Conservation (phyloP, 2,113 vertebrate species). For the Bambusicola thoracicus region DNA sequence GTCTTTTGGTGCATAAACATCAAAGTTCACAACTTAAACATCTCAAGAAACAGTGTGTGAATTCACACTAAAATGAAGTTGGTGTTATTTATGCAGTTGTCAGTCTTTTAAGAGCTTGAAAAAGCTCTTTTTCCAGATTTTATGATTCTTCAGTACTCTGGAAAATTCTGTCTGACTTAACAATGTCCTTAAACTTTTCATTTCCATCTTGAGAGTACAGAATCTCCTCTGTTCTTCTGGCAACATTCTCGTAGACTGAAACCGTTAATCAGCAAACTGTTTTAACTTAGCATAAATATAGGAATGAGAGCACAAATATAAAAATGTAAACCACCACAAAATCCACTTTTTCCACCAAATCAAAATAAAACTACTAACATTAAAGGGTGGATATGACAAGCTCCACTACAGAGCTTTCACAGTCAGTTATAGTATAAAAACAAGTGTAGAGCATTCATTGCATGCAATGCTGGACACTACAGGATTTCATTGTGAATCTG, state of each 20-base stretch:
- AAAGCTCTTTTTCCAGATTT: not conserved
- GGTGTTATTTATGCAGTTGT: not conserved
- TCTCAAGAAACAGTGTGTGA: not conserved
- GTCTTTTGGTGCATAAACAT: not conserved
- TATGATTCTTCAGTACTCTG: not conserved
- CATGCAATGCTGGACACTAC: not conserved
- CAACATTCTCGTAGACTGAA: not conserved
- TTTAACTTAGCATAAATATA: not conserved
- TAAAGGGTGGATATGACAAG: not conserved
- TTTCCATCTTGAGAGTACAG: not conserved
- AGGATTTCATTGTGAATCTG: slow-evolving; percentile 36
- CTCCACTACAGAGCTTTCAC: not conserved
- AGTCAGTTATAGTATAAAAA: not conserved
- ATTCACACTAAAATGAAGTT: not conserved
- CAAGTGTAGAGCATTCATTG: not conserved
- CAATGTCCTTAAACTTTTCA: not conserved
- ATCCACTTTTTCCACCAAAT: not conserved
- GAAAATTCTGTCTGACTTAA: not conserved
- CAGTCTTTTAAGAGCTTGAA: not conserved
- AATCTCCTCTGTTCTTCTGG: not conserved
- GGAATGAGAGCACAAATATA: not conserved
- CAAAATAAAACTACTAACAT: not conserved
- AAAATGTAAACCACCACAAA: not conserved
- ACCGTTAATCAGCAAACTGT: not conserved
- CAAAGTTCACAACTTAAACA: not conserved